These are phyloP conservation scores for Solea solea DNA, from an alignment of 2,113 vertebrate genomes.

Conservation along the genomic window DNA sequence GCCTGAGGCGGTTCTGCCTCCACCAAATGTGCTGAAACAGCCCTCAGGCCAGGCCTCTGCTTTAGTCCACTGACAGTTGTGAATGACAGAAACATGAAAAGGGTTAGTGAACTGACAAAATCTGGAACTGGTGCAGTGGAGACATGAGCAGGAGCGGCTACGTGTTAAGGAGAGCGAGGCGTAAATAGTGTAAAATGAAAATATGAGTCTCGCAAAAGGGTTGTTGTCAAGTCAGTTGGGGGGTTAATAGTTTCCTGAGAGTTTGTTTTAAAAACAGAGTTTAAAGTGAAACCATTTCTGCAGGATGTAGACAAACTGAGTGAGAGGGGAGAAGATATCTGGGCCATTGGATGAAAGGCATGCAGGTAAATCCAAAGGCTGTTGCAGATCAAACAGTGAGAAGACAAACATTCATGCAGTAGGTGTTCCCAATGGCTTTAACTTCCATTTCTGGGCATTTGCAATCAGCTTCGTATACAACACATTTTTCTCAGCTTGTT, in stretches of 20 bases:
- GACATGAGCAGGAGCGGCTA: neutral
- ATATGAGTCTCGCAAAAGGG: slow-evolving; percentile 17
- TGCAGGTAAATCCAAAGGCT: slow-evolving; percentile 62
- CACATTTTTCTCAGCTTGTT: neutral
- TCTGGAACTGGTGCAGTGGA: neutral
- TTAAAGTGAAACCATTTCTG: neutral
- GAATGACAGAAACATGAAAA: slow-evolving; percentile 35
- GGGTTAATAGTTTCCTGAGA: slow-evolving; percentile 11
- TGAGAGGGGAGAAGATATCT: slow-evolving; percentile 4
- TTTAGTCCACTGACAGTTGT: slow-evolving; percentile 42
- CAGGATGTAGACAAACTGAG: slow-evolving; percentile 50
- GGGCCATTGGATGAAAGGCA: slow-evolving; percentile 58
- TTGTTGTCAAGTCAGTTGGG: slow-evolving; percentile 21
- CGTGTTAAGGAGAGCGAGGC: neutral
- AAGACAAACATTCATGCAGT: slow-evolving; percentile 66
- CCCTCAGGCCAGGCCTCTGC: slow-evolving; percentile 29
- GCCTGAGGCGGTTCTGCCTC: slow-evolving; percentile 32
- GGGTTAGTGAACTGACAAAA: slow-evolving; percentile 4
- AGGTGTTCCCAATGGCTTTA: slow-evolving; percentile 55
- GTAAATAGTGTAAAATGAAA: slow-evolving; percentile 16
- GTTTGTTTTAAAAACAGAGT: slow-evolving; percentile 6
- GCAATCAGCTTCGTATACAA: slow-evolving; percentile 18
- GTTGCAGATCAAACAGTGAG: slow-evolving; percentile 40
- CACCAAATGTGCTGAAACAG: slow-evolving; percentile 32
- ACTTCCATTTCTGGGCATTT: slow-evolving; percentile 66